Evolutionary conservation across 2,797 vertebrate genomes (phyloP).

Genomic region (Gorsachius magnificus): DNA sequence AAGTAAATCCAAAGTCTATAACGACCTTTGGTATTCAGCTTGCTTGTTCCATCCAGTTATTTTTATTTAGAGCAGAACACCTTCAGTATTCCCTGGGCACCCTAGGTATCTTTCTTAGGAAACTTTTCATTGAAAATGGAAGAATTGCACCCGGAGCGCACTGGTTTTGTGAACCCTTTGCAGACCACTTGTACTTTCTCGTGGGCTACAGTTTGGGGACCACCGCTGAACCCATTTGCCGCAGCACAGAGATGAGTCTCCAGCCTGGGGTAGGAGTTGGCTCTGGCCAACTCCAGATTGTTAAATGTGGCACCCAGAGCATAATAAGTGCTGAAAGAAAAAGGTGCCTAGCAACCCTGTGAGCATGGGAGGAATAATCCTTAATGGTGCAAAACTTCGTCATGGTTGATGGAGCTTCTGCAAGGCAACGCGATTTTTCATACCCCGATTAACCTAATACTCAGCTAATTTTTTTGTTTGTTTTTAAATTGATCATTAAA

Average conservation of each 20-base stretch:
- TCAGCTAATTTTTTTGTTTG: background rate
- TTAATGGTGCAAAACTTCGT: conserved; percentile 23
- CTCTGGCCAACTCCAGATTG: conserved; percentile 42
- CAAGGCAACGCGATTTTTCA: background rate
- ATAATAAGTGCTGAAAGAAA: conserved; percentile 9
- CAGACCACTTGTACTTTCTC: background rate
- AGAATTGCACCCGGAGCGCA: fast-evolving
- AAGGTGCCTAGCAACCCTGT: conserved; percentile 56
- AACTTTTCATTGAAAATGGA: background rate
- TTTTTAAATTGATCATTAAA: background rate
- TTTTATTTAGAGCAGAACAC: background rate
- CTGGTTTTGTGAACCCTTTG: background rate
- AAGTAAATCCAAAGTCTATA: background rate
- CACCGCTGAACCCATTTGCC: background rate
- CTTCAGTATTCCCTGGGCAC: background rate
- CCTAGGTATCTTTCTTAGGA: background rate
- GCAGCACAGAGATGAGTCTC: background rate
- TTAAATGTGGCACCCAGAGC: conserved; percentile 34
- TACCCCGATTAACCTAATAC: background rate
- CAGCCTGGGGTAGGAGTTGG: background rate
- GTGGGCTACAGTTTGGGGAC: background rate
- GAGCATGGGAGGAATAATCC: conserved; percentile 8
- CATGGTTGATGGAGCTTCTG: background rate
- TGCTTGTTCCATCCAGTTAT: background rate
- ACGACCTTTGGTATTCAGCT: background rate